Percentiles rank a stretch among this genome's conserved stretches.
These are phyloP conservation scores for Picus viridis DNA, from an alignment of 2,797 vertebrate species.

Conservation along the genomic window DNA sequence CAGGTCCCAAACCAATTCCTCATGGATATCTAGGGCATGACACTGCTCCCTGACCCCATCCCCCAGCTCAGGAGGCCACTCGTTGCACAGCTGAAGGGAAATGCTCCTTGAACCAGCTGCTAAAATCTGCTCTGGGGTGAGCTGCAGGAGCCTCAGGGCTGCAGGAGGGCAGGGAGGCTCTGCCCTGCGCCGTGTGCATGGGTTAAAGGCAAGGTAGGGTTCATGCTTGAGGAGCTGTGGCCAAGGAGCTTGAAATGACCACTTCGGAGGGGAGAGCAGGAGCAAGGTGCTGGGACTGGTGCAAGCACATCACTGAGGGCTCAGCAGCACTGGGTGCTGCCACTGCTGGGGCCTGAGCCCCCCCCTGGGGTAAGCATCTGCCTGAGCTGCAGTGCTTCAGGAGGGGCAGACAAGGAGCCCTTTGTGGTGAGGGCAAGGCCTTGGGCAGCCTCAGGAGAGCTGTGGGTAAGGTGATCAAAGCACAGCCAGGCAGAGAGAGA, in stretches of 20 bases:
- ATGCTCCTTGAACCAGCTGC: not conserved
- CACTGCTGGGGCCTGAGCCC: fast-evolving
- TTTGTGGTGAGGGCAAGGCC: not conserved
- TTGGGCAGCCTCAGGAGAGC: not conserved
- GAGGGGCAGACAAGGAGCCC: not conserved
- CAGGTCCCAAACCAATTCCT: too few relatives aligned
- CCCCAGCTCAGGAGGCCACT: too few relatives aligned
- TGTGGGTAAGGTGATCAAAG: not conserved
- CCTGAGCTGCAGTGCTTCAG: not conserved
- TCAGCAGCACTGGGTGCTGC: not conserved
- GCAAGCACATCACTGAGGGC: fast-evolving
- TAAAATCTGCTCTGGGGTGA: not conserved
- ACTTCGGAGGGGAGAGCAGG: not conserved
- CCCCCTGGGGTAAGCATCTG: not conserved
- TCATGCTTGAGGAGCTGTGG: not conserved
- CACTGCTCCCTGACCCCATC: too few relatives aligned
- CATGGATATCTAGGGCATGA: too few relatives aligned
- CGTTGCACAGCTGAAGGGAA: not conserved
- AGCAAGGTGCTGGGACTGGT: not conserved
- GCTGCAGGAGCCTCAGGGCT: not conserved
- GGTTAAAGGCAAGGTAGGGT: fast-evolving
- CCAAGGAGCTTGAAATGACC: not conserved
- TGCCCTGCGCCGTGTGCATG: not conserved
- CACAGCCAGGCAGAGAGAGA: not conserved
- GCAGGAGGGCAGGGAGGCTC: not conserved